Evolutionary conservation across 2,888 invertebrate species (phyloP).

Genomic region (Allophyes oxyacanthae): DNA sequence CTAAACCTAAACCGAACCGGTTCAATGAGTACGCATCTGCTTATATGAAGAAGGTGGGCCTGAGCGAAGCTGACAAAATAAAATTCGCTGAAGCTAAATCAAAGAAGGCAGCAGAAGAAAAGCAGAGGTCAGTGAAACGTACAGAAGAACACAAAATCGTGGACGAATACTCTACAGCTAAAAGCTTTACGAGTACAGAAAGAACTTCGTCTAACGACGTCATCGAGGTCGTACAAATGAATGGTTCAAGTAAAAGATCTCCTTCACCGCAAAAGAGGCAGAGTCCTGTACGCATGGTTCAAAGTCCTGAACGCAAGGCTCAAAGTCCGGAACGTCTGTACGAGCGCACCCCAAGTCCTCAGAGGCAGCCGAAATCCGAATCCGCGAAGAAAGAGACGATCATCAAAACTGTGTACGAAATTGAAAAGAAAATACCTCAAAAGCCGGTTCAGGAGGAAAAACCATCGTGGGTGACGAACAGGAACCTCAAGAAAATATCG

Average conservation of each 20-base stretch:
- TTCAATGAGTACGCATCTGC: constrained; percentile 85
- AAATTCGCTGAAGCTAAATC: constrained; percentile 67
- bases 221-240: constrained; percentile 71
- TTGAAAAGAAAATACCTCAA: constrained; percentile 71
- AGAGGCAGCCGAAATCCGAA: constrained; percentile 70
- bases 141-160: constrained; percentile 61
- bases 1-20: constrained; percentile 78
- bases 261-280: constrained; percentile 72
- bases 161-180: constrained; percentile 66
- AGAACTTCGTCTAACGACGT: constrained; percentile 74
- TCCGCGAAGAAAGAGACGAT: constrained; percentile 72
- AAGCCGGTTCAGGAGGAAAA: constrained; percentile 86
- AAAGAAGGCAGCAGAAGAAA: constrained; percentile 63
- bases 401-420: constrained; percentile 74
- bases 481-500: constrained; percentile 88
- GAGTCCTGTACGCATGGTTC: constrained; percentile 60
- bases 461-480: constrained; percentile 90
- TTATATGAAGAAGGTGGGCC: constrained; percentile 85
- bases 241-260: constrained; percentile 71
- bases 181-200: constrained; percentile 62
- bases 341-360: constrained; percentile 75
- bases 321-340: constrained; percentile 62
- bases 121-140: constrained; percentile 58
- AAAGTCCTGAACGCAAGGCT: constrained; percentile 57
- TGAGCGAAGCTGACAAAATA: constrained; percentile 75